Evolutionary conservation across 2,797 vertebrate species (phyloP).

Genomic region (Aselliscus stoliczkanus): DNA sequence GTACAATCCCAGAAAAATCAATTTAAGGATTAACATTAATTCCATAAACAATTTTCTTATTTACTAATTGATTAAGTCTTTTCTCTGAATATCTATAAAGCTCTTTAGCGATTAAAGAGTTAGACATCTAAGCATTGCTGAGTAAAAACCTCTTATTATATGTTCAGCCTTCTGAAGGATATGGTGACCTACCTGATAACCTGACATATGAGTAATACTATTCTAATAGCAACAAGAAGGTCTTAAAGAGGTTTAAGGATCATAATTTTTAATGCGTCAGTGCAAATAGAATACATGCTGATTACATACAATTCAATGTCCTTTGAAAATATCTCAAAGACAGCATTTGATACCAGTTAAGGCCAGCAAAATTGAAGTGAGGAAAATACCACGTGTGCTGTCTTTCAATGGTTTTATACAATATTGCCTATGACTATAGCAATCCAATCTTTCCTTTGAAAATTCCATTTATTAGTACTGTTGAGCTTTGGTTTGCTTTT

Average conservation of each 20-base stretch:
- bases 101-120: conserved; percentile 69
- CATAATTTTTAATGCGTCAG: conserved; percentile 73
- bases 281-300: conserved; percentile 66
- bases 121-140: conserved; percentile 73
- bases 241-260: conserved; percentile 70
- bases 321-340: conserved; percentile 63
- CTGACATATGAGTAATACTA: conserved; percentile 61
- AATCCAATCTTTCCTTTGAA: conserved; percentile 51
- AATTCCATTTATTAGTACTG: conserved; percentile 41
- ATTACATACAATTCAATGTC: conserved; percentile 72
- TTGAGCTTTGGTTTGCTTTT: conserved; percentile 21
- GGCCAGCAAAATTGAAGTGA: conserved; percentile 73
- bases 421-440: conserved; percentile 21
- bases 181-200: conserved; percentile 63
- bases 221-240: conserved; percentile 70
- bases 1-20: conserved; percentile 70
- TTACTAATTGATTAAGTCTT: conserved; percentile 61
- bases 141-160: conserved; percentile 69
- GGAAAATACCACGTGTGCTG: background rate
- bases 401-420: conserved; percentile 19
- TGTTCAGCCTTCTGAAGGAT: conserved; percentile 67
- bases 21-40: conserved; percentile 70
- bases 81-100: conserved; percentile 73
- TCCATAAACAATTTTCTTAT: conserved; percentile 68
- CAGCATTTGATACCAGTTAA: conserved; percentile 62